Base-by-base conservation (phyloP, 2,888 invertebrate genomes). In the Drosophila fungiperda region DNA sequence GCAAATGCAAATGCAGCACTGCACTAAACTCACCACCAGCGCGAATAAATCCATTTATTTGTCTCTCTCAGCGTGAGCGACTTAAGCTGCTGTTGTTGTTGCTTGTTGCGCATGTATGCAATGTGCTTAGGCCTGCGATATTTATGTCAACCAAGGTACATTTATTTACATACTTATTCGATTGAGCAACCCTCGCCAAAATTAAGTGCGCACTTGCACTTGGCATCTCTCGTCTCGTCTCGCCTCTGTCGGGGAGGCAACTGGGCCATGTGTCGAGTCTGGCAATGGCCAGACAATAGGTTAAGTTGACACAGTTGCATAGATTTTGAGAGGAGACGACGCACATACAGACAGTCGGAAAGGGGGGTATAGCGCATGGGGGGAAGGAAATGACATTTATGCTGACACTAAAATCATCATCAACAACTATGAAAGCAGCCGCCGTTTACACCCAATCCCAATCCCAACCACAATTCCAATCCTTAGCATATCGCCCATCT, bases 351-450 rank as follows among this genome's bases (percentile, higher is more conserved):
- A 23, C 23, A 54, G 36, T 3, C 35, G 20, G 48, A 32, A 33
- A 3, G 32, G 29, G 26, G n/a, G 1, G 17, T 0, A 3, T 9
- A 42, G 3, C 45, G 15, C 20, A 4, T 29, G 11, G 12, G 20
- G 23, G 11, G n/a, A 32, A 4, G 68, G 63, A 63, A 78, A 69
- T 79, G 87, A 84, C 84, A 80, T 87, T 84, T 85, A 82, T 84
- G 84, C 84, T 84, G 84, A 84, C 84, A 85, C 83, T 76, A 73
- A 87, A 87, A 83, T 85, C 80, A 84, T 87, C 82, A 68, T 69
- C 82, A 84, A 61, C 74, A 76, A 65, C 79, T 81, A 65, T 63
- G 20, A 32, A 17, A 20, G 15, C 36, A 33, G 42, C 68, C 58
- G 36, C 26, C 26, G 38, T 38, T 55, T 29, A 23, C 55, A 12